Base-by-base conservation (phyloP, 2,888 invertebrate genomes). In the Bombylius discolor region DNA sequence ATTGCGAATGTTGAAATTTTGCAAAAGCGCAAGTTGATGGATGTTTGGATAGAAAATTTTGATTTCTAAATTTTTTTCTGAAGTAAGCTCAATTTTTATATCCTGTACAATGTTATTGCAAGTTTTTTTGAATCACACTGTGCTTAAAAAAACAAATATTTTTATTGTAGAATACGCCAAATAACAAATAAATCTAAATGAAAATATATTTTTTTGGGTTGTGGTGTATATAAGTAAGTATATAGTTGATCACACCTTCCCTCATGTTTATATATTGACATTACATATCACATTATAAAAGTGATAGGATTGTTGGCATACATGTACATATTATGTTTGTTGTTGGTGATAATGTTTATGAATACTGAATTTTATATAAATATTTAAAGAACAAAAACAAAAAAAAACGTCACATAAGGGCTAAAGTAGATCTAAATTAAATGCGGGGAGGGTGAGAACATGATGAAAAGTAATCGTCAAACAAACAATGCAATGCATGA, bases 111-210 rank as follows among this genome's bases (percentile, higher is more conserved):
- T 23, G 1, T 23, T 23, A 23, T 23, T 23, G 3, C 23, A 23
- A 23, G 47, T 52, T 47, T 36, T 51, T n/a, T 42, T 52, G 55
- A 59, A 57, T 57, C 57, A 57, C 51, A 53, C 51, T 57, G 55
- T 57, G 57, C 55, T 54, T 42, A 2, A 39, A 39, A 39, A 11
- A 39, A 9, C 39, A 39, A 39, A 55, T 50, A 49, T 59, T 59
- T 51, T 36, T 48, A 56, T 52, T 58, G 52, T 55, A 3, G 36
- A 8, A 36, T 8, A 36, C 6, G 36, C 36, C 12, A 42, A 42
- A 42, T 1, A 11, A 42, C 1, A 11, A 11, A 42, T 42, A 42
- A 42, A 42, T 7, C 5, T 36, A 36, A 36, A 36, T 36, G 8
- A 36, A 36, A 36, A 7, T 5, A 36, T 11, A 1, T 7, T 11